A percentile compares a stretch with the other conserved stretches of the same genome.
Conservation (phyloP, 2,888 invertebrate genomes). For the Ecliptopera silaceata region DNA sequence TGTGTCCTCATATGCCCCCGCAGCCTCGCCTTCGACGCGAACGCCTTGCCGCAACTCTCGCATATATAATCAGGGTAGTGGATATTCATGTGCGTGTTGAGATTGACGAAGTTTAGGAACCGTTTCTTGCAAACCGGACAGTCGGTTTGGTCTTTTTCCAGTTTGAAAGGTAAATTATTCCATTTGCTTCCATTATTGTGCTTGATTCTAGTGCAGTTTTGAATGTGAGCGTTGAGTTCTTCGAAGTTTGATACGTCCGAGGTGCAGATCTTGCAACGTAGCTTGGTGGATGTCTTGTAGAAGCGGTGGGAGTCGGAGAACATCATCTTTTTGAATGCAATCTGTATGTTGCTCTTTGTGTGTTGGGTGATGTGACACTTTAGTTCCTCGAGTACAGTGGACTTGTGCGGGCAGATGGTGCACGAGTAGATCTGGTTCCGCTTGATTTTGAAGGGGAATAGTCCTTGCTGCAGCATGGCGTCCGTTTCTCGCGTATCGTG, state of each 20-base stretch:
- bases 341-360: constrained; percentile 53
- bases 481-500: constrained; percentile 57
- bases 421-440: constrained; percentile 60
- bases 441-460: constrained; percentile 71
- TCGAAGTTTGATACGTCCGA: constrained; percentile 57
- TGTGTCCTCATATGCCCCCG: constrained; percentile 80
- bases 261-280: constrained; percentile 68
- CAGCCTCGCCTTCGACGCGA: constrained; percentile 76
- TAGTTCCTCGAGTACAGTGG: constrained; percentile 55
- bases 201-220: constrained; percentile 56
- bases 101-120: constrained; percentile 68
- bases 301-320: constrained; percentile 62
- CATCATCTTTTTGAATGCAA: constrained; percentile 70
- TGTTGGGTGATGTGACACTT: constrained; percentile 60
- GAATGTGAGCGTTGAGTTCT: constrained; percentile 58
- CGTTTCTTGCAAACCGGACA: constrained; percentile 72
- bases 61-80: constrained; percentile 80
- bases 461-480: constrained; percentile 55
- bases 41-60: constrained; percentile 79
- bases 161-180: constrained; percentile 69
- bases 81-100: constrained; percentile 79
- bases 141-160: constrained; percentile 73
- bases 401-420: constrained; percentile 63
- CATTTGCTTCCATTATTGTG: constrained; percentile 45
- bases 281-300: constrained; percentile 46